These are phyloP conservation scores for Stomorhina lunata DNA, from an alignment of 2,888 invertebrate species.

Conservation along the genomic window DNA sequence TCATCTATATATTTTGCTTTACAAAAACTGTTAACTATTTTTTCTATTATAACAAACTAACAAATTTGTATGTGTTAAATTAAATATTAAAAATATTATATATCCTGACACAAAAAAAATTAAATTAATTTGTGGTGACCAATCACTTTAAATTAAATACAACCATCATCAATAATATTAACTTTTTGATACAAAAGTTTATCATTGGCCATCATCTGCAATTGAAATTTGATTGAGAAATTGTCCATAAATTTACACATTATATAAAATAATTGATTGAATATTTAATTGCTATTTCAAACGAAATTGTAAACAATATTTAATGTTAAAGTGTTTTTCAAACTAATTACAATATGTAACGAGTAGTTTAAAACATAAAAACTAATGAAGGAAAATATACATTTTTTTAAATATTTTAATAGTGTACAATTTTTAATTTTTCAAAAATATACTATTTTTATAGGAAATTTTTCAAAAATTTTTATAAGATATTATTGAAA, in stretches of 20 bases:
- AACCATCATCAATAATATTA: not conserved
- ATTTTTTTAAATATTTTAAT: too few relatives aligned
- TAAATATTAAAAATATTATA: conserved; percentile 11
- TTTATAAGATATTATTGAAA: too few relatives aligned
- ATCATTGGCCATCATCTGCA: not conserved
- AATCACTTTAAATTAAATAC: conserved; percentile 17
- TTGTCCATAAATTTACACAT: too few relatives aligned
- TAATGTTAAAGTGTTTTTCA: not conserved
- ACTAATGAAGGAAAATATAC: too few relatives aligned
- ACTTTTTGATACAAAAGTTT: not conserved
- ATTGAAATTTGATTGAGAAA: not conserved
- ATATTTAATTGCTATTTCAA: not conserved
- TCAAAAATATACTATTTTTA: too few relatives aligned
- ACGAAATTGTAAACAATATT: not conserved
- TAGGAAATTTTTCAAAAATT: too few relatives aligned
- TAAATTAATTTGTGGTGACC: conserved; percentile 29
- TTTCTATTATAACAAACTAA: too few relatives aligned
- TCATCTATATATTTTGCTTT: too few relatives aligned
- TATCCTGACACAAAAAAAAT: conserved; percentile 11
- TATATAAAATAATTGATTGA: not conserved
- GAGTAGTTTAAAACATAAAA: not conserved
- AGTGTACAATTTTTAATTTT: too few relatives aligned
- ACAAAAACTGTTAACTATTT: not conserved
- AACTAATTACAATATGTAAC: not conserved
- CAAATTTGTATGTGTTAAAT: not conserved